Evolutionary conservation across 2,797 vertebrate species (phyloP), one percentile per base, ranked within the genome.

Genomic region (Caiman crocodilus): DNA sequence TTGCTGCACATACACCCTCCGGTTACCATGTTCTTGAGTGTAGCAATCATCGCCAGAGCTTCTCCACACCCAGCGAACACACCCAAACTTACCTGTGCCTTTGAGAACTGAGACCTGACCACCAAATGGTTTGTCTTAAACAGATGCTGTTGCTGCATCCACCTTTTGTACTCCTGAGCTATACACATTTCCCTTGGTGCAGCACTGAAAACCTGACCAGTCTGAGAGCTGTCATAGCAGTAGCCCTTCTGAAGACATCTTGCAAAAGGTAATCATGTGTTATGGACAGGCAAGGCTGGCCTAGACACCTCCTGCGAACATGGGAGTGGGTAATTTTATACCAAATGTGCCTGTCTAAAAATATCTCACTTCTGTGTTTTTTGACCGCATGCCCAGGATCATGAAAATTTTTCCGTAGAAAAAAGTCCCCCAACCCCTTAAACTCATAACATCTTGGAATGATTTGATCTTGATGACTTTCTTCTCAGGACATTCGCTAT

Each of bases 321-420:
- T 89, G 8, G 55, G 6, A 69, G 84, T 1, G 13, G 85, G 92
- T 76, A 74, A 94, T 67, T 93, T 90, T 79, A 87, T 89, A 91
- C 96, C 88, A 88, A 96, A 92, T 79, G 83, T 75, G 93, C 91
- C 77, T 15, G 77, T 96, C 97, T 97, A 95, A 97, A 97, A 97
- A 97, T 96, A 97, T 71, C 97, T 96, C 92, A 42, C 90, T 97
- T 76, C 78, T 97, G 94, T 96, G 96, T 96, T 95, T 97, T 95
- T 96, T 96, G 96, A 98, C 96, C 95, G 92, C 18, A 74, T 30
- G 96, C 97, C 97, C 96, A 87, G 96, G 96, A 97, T 94, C 96
- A 90, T 64, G 91, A 95, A 88, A 84, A 69, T 79, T 93, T 96
- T 96, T 97, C 98, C 93, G 3, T 50, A 88, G 91, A 77, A 94